Percentiles rank a stretch among this genome's conserved stretches.
Conservation (phyloP, 2,797 vertebrate species). For the Diceros bicornis region DNA sequence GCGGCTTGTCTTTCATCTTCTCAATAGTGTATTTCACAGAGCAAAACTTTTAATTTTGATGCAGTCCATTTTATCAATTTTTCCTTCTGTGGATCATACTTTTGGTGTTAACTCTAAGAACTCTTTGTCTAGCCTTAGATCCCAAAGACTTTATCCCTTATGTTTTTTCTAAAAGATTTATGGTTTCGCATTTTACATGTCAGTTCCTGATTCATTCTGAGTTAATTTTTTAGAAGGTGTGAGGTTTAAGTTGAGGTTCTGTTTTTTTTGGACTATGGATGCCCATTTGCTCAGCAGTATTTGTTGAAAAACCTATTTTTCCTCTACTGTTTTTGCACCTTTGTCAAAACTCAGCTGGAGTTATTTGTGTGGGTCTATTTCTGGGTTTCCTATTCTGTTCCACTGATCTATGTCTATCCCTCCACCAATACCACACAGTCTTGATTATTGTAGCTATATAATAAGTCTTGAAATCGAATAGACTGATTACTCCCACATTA, state of each 20-base stretch:
- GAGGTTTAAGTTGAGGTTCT: not conserved
- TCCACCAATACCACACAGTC: not conserved
- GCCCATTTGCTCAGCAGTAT: not conserved
- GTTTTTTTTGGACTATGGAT: not conserved
- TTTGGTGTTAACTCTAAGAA: not conserved
- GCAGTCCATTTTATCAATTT: not conserved
- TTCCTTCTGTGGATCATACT: not conserved
- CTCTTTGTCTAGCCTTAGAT: not conserved
- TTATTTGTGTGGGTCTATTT: not conserved
- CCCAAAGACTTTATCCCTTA: not conserved
- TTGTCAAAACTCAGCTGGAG: not conserved
- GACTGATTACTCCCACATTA: not conserved
- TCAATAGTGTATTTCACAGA: not conserved
- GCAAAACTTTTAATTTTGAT: not conserved
- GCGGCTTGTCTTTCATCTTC: not conserved
- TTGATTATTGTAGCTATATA: not conserved
- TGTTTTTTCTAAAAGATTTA: not conserved
- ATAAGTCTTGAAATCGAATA: not conserved
- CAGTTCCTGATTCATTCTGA: not conserved
- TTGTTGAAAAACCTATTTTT: not conserved
- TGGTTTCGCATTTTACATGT: not conserved
- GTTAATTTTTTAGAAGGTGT: not conserved
- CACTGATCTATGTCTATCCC: not conserved
- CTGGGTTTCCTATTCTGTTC: not conserved
- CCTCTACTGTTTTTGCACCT: not conserved